Evolutionary conservation across 1,140 invertebrate species (phyloP).

Genomic region (Bilobella aurantiaca): DNA sequence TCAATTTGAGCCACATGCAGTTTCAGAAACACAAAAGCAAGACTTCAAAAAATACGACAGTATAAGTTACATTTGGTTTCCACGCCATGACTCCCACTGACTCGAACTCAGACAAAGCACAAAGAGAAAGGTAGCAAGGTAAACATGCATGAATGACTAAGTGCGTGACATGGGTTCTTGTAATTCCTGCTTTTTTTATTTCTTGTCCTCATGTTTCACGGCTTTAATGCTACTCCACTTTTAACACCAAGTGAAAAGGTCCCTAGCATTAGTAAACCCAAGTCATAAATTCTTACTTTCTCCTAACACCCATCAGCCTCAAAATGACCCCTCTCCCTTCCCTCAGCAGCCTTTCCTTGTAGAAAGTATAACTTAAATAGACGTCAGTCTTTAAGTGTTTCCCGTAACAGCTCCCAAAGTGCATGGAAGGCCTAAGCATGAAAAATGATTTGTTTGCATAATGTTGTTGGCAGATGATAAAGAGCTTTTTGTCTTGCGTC

Average conservation of each 20-base stretch:
- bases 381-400: neutral
- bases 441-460: neutral
- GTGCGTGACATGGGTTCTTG: conserved; percentile 2
- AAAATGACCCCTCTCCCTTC: too few relatives aligned
- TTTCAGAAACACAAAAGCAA: too few relatives aligned
- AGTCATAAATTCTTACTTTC: too few relatives aligned
- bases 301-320: too few relatives aligned
- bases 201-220: neutral
- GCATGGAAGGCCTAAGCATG: too few relatives aligned
- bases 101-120: neutral
- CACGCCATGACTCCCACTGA: conserved; percentile 9
- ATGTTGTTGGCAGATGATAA: neutral
- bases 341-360: too few relatives aligned
- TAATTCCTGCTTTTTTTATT: conserved; percentile 3
- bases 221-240: neutral
- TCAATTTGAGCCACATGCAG: neutral
- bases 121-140: neutral
- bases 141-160: conserved; percentile 8
- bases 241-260: too few relatives aligned
- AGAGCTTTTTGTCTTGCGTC: neutral
- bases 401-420: neutral
- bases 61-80: conserved; percentile 3
- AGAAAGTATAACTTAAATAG: neutral
- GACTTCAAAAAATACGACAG: too few relatives aligned
- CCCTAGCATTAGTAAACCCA: too few relatives aligned